Base-by-base conservation (phyloP, 2,797 vertebrate genomes). In the Parotocinclus haroldoi region DNA sequence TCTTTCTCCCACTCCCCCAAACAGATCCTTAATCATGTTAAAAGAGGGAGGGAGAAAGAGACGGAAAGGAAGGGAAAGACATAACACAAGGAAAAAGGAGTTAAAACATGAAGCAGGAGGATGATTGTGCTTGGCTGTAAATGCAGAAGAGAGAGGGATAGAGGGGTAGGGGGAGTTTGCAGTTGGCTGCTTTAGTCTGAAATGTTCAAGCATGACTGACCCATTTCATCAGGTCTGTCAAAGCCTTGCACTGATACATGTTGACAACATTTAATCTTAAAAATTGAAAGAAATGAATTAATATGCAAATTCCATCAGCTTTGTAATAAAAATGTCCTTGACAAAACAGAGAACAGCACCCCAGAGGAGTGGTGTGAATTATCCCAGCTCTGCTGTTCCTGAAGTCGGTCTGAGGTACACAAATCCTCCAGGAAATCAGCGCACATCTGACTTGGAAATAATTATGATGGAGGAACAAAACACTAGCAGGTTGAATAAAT, bases 211-310 rank as follows among this genome's bases (percentile, higher is more conserved):
- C 91, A 91, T 94, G 93, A 94, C 88, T 91, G 87, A 89, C 88
- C 86, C 86, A 93, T 96, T 95, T 96, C 94, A 97, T 97, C 93
- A 94, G 90, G 87, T 87, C 92, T 92, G 92, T 93, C 91, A 92
- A 92, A 90, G 91, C 83, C 90, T 88, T 91, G 91, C 92, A 92
- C 92, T 96, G 96, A 96, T 97, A 95, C 91, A 91, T 96, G 94
- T 94, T 97, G 95, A 96, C 95, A 96, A 96, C 93, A 92, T 95
- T 96, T 98, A 96, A 97, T 98, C 93, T 96, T 94, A 95, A 96
- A 96, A 96, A 98, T 93, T 94, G 95, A 96, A 98, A 96, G 95
- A 96, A 98, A 97, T 96, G 93, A 98, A 98, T 98, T 97, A 98
- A 97, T 98, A 98, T 98, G 95, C 94, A 97, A 98, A 98, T 98